Conservation (phyloP, 2,797 vertebrate genomes). For the Aselliscus stoliczkanus region DNA sequence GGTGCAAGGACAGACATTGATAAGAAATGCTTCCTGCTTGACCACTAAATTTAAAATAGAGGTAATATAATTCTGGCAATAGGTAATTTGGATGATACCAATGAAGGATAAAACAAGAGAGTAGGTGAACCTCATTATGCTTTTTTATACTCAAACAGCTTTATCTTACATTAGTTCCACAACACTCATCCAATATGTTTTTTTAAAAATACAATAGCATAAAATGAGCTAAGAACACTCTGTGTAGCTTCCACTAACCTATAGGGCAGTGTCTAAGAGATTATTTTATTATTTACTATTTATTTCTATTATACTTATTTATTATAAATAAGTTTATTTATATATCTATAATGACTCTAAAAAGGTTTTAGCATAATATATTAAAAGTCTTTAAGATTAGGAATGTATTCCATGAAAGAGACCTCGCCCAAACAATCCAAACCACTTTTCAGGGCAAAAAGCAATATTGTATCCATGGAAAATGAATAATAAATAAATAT, state of each 20-base stretch:
- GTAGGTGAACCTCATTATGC: conserved; percentile 14
- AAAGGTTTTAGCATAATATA: not conserved
- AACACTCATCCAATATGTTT: not conserved
- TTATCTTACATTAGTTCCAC: not conserved
- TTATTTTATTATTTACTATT: not conserved
- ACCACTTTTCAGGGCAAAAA: not conserved
- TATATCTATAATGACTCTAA: not conserved
- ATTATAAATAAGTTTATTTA: not conserved
- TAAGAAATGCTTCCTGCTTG: conserved; percentile 38
- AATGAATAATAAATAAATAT: not conserved
- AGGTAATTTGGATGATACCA: conserved; percentile 30
- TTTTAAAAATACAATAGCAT: not conserved
- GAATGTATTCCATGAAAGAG: not conserved
- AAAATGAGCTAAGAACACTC: conserved; percentile 34
- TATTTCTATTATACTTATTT: not conserved
- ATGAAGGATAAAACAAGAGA: not conserved
- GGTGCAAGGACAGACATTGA: conserved; percentile 28
- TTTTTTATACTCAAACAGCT: conserved; percentile 11
- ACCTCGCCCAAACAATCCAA: not conserved
- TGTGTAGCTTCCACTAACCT: not conserved
- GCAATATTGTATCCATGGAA: not conserved
- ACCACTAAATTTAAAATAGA: conserved; percentile 34
- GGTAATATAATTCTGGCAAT: not conserved
- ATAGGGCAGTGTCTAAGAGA: not conserved
- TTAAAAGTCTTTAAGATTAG: not conserved